Evolutionary conservation across 2,797 vertebrate genomes (phyloP).

Genomic region (Micromesistius poutassou): DNA sequence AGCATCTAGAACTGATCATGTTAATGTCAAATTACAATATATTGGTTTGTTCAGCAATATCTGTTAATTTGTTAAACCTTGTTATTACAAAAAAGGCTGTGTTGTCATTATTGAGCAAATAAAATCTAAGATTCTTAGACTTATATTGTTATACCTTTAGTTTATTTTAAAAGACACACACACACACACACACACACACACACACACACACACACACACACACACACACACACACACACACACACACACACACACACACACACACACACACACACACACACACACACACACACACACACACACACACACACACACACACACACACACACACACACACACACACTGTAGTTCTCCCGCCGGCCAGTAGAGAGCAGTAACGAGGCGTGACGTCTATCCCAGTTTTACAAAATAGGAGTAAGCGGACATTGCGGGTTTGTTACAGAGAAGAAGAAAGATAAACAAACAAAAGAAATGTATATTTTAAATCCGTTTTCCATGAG

Average conservation of each 20-base stretch:
- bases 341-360: neutral
- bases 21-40: neutral
- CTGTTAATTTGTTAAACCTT: neutral
- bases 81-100: neutral
- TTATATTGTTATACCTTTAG: conserved; percentile 9
- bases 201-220: neutral
- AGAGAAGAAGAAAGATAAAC: conserved; percentile 64
- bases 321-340: neutral
- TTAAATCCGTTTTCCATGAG: neutral
- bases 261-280: too few species aligned
- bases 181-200: too few species aligned
- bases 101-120: neutral
- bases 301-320: too few species aligned
- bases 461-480: conserved; percentile 53
- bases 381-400: neutral
- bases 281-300: neutral
- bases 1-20: neutral
- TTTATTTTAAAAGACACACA: neutral
- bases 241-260: neutral
- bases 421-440: conserved; percentile 52
- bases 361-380: neutral
- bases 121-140: conserved; percentile 15
- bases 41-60: neutral
- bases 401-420: neutral
- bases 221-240: too few species aligned